Conservation (phyloP, 2,797 vertebrate species). For the Gambusia yucatana region DNA sequence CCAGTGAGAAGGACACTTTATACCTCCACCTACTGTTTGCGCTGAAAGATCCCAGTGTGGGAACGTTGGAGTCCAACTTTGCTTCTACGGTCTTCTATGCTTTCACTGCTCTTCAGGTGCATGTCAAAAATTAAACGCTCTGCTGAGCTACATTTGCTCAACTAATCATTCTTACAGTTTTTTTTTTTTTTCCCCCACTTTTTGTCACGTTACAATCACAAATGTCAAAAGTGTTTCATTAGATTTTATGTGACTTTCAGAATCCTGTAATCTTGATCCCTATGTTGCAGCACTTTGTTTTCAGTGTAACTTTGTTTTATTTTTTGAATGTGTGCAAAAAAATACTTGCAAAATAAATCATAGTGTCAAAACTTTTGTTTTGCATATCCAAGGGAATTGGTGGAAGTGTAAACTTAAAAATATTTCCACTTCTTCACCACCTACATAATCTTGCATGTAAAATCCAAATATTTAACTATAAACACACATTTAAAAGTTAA, state of each 20-base stretch:
- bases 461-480: too few relatives aligned
- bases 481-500: too few relatives aligned
- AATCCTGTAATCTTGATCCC: neutral
- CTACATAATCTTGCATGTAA: too few relatives aligned
- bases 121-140: neutral
- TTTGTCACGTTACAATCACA: neutral
- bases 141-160: neutral
- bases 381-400: too few relatives aligned
- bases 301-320: neutral
- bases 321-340: too few relatives aligned
- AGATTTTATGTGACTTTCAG: neutral
- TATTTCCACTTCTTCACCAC: too few relatives aligned
- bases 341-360: too few relatives aligned
- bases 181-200: too few relatives aligned
- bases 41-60: slow-evolving; percentile 79
- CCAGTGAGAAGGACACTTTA: slow-evolving; percentile 75
- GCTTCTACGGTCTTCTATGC: slow-evolving; percentile 83
- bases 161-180: neutral
- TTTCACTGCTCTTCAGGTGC: slow-evolving; percentile 80
- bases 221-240: neutral
- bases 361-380: too few relatives aligned
- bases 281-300: neutral
- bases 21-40: slow-evolving; percentile 89
- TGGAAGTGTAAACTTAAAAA: too few relatives aligned
- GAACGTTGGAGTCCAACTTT: slow-evolving; percentile 85